These are phyloP conservation scores for Notechis scutatus DNA, from an alignment of 2,113 vertebrate species.

Conservation along the genomic window DNA sequence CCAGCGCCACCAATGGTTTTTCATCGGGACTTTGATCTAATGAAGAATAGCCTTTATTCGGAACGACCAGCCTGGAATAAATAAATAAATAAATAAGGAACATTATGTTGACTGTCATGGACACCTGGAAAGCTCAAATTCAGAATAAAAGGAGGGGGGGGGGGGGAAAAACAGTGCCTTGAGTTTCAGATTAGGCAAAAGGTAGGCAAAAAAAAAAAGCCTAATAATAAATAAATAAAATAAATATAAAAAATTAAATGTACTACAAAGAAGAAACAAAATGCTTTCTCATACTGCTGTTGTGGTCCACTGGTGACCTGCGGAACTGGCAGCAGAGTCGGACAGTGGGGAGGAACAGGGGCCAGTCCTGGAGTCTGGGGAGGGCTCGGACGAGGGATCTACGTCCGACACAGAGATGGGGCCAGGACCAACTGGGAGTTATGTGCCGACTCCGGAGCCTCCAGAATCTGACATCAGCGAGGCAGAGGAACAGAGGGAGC, in stretches of 20 bases:
- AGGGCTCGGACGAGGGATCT: too few relatives aligned
- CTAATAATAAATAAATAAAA: too few relatives aligned
- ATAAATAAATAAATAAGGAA: constrained; percentile 24
- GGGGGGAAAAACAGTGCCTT: background rate
- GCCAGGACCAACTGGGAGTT: accelerated
- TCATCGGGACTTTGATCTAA: constrained; percentile 98
- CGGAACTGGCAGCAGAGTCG: too few relatives aligned
- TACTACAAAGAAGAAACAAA: background rate
- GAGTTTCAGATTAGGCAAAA: background rate
- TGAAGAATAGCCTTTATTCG: constrained; percentile 97
- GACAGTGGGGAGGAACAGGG: too few relatives aligned
- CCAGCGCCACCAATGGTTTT: constrained; percentile 95
- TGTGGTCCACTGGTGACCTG: too few relatives aligned
- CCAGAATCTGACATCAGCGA: too few relatives aligned
- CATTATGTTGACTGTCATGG: constrained; percentile 23
- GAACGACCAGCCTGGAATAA: constrained; percentile 88
- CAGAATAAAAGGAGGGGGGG: background rate
- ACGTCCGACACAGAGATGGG: too few relatives aligned
- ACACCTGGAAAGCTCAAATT: background rate
- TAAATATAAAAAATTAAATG: too few relatives aligned
- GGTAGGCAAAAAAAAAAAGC: background rate
- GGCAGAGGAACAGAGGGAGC: too few relatives aligned
- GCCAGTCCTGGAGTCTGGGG: too few relatives aligned
- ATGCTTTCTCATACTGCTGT: background rate
- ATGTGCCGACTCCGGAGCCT: too few relatives aligned